These are phyloP conservation scores for Vulpes vulpes DNA, from an alignment of 2,113 vertebrate species.

Conservation along the genomic window DNA sequence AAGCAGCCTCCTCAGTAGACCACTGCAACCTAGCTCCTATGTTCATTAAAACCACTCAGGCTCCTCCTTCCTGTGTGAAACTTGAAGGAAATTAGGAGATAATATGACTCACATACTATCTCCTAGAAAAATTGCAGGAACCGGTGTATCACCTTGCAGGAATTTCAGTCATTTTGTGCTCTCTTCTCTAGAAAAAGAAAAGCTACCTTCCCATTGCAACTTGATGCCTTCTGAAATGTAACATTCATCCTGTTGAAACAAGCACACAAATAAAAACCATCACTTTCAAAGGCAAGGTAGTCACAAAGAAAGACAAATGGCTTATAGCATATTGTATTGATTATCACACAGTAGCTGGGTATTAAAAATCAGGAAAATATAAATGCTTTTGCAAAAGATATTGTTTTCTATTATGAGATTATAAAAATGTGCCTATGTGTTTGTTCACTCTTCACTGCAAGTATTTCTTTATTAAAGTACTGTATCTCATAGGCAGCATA, in stretches of 20 bases:
- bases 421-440: constrained; percentile 67
- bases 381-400: constrained; percentile 70
- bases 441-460: constrained; percentile 65
- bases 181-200: not conserved
- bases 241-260: constrained; percentile 33
- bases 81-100: not conserved
- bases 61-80: not conserved
- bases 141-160: not conserved
- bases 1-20: not conserved
- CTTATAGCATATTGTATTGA: constrained; percentile 45
- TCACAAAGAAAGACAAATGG: constrained; percentile 63
- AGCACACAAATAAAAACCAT: constrained; percentile 58
- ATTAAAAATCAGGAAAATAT: constrained; percentile 76
- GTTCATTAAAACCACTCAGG: not conserved
- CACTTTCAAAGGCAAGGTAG: constrained; percentile 29
- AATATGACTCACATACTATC: not conserved
- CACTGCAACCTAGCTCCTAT: not conserved
- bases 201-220: too few relatives aligned
- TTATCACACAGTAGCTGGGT: constrained; percentile 64
- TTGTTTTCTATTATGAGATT: constrained; percentile 67
- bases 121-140: too few relatives aligned
- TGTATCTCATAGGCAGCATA: constrained; percentile 60
- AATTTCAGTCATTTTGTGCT: not conserved
- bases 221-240: not conserved
- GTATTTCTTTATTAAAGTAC: constrained; percentile 79